phyloP scores from a whole-genome alignment of 2,888 invertebrate genomes.

The Caenorhabditis wallacei region DNA sequence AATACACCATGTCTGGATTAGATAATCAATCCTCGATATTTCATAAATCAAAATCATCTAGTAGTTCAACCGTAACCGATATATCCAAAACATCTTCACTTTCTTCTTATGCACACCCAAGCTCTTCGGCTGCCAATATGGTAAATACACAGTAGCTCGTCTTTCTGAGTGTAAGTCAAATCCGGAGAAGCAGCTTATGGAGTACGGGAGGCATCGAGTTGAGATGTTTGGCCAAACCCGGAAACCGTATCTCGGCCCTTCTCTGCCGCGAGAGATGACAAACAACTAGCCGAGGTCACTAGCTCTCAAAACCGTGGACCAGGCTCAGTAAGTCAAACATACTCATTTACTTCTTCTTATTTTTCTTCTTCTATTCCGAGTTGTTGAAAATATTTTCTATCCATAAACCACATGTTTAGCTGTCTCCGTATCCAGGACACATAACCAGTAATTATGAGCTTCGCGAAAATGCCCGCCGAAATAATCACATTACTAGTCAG shows the following conservation, averaged over 20 bases:
- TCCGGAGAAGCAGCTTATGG: conserved; percentile 62
- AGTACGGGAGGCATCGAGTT: conserved; percentile 42
- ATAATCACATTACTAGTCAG: conserved; percentile 30
- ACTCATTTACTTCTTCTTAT: too few species aligned
- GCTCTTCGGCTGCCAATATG: conserved; percentile 37
- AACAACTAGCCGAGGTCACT: conserved; percentile 63
- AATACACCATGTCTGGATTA: conserved; percentile 33
- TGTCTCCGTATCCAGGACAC: not conserved
- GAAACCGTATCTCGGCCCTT: conserved; percentile 69
- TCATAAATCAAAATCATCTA: not conserved
- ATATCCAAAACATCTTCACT: conserved; percentile 7
- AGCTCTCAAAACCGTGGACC: conserved; percentile 70
- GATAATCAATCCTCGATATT: conserved; percentile 33
- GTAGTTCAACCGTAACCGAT: conserved; percentile 27
- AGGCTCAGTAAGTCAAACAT: conserved; percentile 58
- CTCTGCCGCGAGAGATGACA: conserved; percentile 59
- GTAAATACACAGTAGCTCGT: conserved; percentile 51
- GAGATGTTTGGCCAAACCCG: conserved; percentile 73
- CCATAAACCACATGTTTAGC: not conserved
- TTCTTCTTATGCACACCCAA: conserved; percentile 15
- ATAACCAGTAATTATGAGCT: conserved; percentile 31
- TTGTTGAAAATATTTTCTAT: conserved; percentile 16
- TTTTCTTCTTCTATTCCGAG: conserved; percentile 25
- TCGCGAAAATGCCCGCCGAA: not conserved
- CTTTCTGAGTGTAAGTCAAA: conserved; percentile 45